These are phyloP conservation scores for Coregonus ussuriensis DNA, from an alignment of 2,797 vertebrate genomes.

Conservation along the genomic window DNA sequence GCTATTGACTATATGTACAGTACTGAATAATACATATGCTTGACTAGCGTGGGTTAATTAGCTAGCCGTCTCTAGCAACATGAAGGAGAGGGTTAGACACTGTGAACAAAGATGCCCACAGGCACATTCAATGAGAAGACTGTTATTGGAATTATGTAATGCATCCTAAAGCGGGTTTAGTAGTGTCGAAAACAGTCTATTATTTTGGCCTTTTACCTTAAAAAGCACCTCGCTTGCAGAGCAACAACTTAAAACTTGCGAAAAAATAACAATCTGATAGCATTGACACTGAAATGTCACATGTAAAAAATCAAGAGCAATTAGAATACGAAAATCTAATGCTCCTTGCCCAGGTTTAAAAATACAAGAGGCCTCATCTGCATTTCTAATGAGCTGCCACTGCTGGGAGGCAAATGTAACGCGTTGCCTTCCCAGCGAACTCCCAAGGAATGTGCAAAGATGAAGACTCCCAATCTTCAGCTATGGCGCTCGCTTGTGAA, in stretches of 20 bases:
- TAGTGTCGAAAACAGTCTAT: not conserved
- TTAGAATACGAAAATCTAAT: not conserved
- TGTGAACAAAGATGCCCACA: too few relatives aligned
- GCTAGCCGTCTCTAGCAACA: not conserved
- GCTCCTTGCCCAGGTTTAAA: not conserved
- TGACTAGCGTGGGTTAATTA: conserved; percentile 13
- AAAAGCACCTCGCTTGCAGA: not conserved
- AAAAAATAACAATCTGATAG: not conserved
- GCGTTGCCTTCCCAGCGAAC: conserved; percentile 40
- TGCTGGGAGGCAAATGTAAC: conserved; percentile 31
- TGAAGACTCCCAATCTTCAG: conserved; percentile 32
- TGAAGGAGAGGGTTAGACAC: not conserved
- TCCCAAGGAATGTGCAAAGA: conserved; percentile 55
- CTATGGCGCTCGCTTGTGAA: not conserved
- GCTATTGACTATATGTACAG: conserved; percentile 26
- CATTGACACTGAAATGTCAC: not conserved
- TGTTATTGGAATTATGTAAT: not conserved
- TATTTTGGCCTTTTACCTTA: not conserved
- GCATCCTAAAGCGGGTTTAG: not conserved
- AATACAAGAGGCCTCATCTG: conserved; percentile 52
- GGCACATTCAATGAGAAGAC: not conserved
- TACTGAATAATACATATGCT: conserved; percentile 37
- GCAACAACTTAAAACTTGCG: not conserved
- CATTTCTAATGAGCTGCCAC: conserved; percentile 53
- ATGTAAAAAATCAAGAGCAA: conserved; percentile 19